Evolutionary conservation across 2,797 vertebrate species (phyloP).

Genomic region (Cyprinodon diabolis): DNA sequence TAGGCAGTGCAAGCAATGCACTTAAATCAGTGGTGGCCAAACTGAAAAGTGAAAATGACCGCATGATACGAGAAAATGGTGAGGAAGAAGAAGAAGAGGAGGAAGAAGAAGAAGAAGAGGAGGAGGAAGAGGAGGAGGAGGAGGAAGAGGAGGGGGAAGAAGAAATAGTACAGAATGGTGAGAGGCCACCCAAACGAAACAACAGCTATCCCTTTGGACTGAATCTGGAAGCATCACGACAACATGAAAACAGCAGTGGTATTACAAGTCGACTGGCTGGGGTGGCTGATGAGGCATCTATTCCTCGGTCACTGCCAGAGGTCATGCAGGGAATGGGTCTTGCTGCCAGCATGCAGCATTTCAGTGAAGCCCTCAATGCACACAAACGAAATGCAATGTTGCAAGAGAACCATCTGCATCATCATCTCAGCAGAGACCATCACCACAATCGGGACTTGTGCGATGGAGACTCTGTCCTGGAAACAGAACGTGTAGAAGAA

Average conservation of each 20-base stretch:
- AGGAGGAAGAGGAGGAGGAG: slow-evolving; percentile 93
- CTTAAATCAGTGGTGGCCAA: slow-evolving; percentile 98
- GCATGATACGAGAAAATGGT: slow-evolving; percentile 92
- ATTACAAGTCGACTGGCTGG: slow-evolving; percentile 70
- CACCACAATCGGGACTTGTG: slow-evolving; percentile 89
- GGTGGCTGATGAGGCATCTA: slow-evolving; percentile 80
- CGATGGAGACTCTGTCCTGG: slow-evolving; percentile 91
- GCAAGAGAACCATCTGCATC: slow-evolving; percentile 83
- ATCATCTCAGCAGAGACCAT: slow-evolving; percentile 86
- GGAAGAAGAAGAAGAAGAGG: slow-evolving; percentile 96
- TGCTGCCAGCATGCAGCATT: slow-evolving; percentile 99
- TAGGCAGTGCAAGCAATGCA: slow-evolving; percentile 96
- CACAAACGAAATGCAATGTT: slow-evolving; percentile 93
- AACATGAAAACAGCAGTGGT: slow-evolving; percentile 92
- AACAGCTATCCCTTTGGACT: slow-evolving; percentile 94
- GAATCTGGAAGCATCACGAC: slow-evolving; percentile 91
- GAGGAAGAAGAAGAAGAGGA: slow-evolving; percentile 95
- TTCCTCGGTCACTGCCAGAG: slow-evolving; percentile 90
- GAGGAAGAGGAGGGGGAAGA: slow-evolving; percentile 89
- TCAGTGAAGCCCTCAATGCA: slow-evolving; percentile 95
- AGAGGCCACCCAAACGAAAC: slow-evolving; percentile 85
- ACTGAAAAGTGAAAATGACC: slow-evolving; percentile 93
- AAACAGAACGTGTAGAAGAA: slow-evolving; percentile 93
- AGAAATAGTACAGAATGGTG: slow-evolving; percentile 91
- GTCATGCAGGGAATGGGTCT: slow-evolving; percentile 98